These are phyloP conservation scores for Campoletis sonorensis DNA, from an alignment of 1,140 invertebrate species.

Conservation along the genomic window DNA sequence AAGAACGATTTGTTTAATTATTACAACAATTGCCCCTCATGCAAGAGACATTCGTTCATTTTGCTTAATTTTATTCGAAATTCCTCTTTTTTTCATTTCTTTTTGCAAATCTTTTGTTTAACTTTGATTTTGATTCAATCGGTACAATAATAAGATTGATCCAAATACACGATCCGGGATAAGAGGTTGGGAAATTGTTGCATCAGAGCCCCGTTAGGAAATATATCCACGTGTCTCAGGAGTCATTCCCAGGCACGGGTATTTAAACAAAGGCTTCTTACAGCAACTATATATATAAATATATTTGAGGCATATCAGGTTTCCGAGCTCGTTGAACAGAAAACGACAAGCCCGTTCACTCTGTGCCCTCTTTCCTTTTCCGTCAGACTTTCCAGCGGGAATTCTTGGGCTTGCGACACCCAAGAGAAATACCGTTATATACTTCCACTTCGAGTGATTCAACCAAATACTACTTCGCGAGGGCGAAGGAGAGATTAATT, in stretches of 20 bases:
- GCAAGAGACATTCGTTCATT: no score
- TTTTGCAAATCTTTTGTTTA: no score
- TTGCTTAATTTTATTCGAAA: no score
- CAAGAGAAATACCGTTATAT: constrained; percentile 10
- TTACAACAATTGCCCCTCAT: no score
- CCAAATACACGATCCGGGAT: neutral
- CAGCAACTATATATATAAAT: neutral
- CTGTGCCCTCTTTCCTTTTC: neutral
- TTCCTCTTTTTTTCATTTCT: no score
- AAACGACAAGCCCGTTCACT: constrained; percentile 16
- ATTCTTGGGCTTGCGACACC: neutral
- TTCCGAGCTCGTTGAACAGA: constrained; percentile 5
- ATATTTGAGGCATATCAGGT: neutral
- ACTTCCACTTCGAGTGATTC: constrained; percentile 15
- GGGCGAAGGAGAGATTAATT: constrained; percentile 24
- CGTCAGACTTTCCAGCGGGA: neutral
- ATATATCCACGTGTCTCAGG: constrained; percentile 11
- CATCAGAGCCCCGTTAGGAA: constrained; percentile 1
- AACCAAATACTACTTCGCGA: constrained; percentile 18
- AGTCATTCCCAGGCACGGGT: constrained; percentile 4
- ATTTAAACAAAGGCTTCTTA: neutral
- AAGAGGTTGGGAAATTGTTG: neutral
- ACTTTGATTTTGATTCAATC: neutral
- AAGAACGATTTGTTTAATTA: no score
- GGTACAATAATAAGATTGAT: neutral